Base-by-base conservation (phyloP, 2,888 invertebrate species). In the Temnothorax unifasciatus region DNA sequence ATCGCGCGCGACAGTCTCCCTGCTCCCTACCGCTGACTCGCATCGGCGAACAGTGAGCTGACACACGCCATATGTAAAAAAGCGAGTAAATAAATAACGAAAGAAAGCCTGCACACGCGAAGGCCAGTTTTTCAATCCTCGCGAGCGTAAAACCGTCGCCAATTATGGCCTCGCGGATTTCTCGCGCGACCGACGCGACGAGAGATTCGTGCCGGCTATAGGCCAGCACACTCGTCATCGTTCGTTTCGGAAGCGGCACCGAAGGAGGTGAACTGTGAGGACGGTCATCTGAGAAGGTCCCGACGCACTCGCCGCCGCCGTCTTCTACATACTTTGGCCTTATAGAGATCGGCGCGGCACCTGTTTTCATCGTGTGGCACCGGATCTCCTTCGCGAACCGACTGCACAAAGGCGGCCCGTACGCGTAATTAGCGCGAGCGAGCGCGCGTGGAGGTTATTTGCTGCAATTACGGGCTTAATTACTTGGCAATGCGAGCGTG, bases 401-500 rank as follows among this genome's bases (percentile, higher is more conserved):
- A 44, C 38, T 3, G 47, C 25, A 69, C 61, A 59, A 61, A 87
- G 76, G 34, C 50, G 18, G 41, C 29, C 47, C 38, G 54, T 21
- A 63, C 47, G 29, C 21, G 61, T 76, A 81, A 84, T 71, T 82
- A 75, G 21, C 69, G 57, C 63, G 29, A 18, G 29, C 29, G 74
- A 4, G 63, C 52, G 74, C 77, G 57, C 66, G 81, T 73, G 44
- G 25, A 25, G 41, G 41, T 76, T 68, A 68, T 68, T 81, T 59
- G 82, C 79, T 64, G 57, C 75, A 71, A 88, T 85, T 85, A 84
- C 71, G 47, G 18, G 68, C 50, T 50, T 85, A 86, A 88, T 86
- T 82, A 77, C 83, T 69, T 34, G 83, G 57, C 86, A 75, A 79
- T 74, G 69, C 68, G 34, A 66, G 41, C 74, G 44, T 73, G 50